Conservation (phyloP, 1,140 invertebrate species). For the Papilio helenus region DNA sequence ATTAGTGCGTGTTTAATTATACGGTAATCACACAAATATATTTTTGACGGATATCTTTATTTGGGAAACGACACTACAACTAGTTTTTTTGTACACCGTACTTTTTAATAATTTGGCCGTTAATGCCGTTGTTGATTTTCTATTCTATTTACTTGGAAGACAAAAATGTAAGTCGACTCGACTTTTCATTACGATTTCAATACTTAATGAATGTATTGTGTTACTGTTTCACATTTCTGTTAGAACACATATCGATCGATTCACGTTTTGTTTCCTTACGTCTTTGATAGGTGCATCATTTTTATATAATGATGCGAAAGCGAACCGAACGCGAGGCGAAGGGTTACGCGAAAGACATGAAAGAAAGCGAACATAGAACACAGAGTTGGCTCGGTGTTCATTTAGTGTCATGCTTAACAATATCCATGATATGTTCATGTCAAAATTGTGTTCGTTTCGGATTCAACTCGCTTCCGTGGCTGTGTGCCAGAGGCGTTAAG, state of each 20-base stretch:
- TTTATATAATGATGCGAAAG: background rate
- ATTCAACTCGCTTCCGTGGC: background rate
- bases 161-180: background rate
- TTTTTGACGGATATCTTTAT: background rate
- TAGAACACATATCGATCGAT: background rate
- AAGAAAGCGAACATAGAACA: background rate
- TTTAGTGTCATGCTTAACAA: too few relatives aligned
- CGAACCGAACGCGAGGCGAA: background rate
- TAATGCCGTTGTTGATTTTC: background rate
- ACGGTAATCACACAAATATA: background rate
- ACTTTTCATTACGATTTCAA: background rate
- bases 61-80: background rate
- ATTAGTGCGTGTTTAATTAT: background rate
- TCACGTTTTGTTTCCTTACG: background rate
- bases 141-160: background rate
- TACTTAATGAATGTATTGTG: background rate
- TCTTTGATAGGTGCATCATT: background rate
- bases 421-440: too few relatives aligned
- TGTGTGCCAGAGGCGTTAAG: background rate
- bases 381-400: too few relatives aligned
- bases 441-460: background rate
- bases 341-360: background rate
- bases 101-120: slow-evolving; percentile 2
- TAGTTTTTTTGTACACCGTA: background rate
- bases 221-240: background rate